Evolutionary conservation across 2,888 invertebrate species (phyloP).

Genomic region (Agonopterix arenella): DNA sequence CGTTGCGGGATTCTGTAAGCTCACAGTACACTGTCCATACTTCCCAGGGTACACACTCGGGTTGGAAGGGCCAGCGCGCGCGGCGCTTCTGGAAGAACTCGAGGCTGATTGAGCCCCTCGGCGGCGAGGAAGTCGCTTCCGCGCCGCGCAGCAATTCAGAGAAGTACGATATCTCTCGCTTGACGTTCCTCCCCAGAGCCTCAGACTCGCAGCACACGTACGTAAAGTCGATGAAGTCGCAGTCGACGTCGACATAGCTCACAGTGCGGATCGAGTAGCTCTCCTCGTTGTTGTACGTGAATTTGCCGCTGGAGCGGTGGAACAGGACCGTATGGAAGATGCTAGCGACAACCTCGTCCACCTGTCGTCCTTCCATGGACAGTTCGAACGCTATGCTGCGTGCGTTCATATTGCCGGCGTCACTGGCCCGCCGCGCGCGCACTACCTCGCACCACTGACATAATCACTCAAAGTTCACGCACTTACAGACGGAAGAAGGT

Average conservation of each 20-base stretch:
- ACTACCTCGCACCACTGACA: slow-evolving; percentile 34
- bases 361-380: slow-evolving; percentile 92
- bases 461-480: slow-evolving; percentile 34
- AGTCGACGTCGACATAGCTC: slow-evolving; percentile 97
- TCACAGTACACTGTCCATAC: slow-evolving; percentile 97
- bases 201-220: slow-evolving; percentile 96
- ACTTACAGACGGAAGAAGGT: slow-evolving; percentile 31
- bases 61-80: slow-evolving; percentile 91
- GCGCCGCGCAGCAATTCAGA: slow-evolving; percentile 86
- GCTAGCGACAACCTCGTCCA: slow-evolving; percentile 93
- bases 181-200: slow-evolving; percentile 83
- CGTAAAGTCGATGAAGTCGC: slow-evolving; percentile 98
- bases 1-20: slow-evolving; percentile 89
- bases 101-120: slow-evolving; percentile 91
- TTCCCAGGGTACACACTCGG: slow-evolving; percentile 98
- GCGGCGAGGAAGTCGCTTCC: slow-evolving; percentile 76
- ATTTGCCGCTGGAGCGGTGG: slow-evolving; percentile 94
- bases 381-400: slow-evolving; percentile 88
- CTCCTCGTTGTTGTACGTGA: slow-evolving; percentile 94
- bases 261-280: slow-evolving; percentile 97
- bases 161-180: slow-evolving; percentile 85
- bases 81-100: slow-evolving; percentile 97
- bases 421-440: slow-evolving; percentile 42
- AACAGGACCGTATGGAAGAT: slow-evolving; percentile 95
- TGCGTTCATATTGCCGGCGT: slow-evolving; percentile 83